Evolutionary conservation across 2,797 vertebrate genomes (phyloP).

Genomic region (Discoglossus pictus): DNA sequence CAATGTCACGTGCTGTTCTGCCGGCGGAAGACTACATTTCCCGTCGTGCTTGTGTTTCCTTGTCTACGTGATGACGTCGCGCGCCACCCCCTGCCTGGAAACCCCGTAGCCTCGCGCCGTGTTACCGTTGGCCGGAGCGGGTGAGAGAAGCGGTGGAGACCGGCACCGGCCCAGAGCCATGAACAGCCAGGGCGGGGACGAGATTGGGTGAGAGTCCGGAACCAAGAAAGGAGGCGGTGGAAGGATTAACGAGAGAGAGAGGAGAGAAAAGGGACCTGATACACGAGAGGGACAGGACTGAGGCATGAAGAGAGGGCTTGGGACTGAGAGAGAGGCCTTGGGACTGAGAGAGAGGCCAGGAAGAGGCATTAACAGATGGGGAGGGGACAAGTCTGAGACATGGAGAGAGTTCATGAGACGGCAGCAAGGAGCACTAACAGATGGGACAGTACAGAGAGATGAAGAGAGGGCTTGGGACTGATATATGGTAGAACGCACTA

Average conservation of each 20-base stretch:
- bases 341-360: no score
- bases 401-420: no score
- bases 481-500: no score
- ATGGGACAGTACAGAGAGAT: no score
- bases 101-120: slow-evolving; percentile 71
- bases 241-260: not conserved
- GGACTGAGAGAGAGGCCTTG: no score
- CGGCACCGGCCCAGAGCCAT: slow-evolving; percentile 73
- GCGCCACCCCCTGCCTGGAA: slow-evolving; percentile 67
- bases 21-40: not conserved
- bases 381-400: no score
- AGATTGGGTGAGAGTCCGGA: slow-evolving; percentile 87
- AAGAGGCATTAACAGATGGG: no score
- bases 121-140: slow-evolving; percentile 71
- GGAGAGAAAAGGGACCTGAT: not conserved
- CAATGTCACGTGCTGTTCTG: no score
- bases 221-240: not conserved
- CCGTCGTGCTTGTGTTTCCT: not conserved
- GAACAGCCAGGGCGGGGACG: slow-evolving; percentile 94
- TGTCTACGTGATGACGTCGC: slow-evolving; percentile 38
- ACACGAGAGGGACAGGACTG: not conserved
- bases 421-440: no score
- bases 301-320: not conserved
- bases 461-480: no score
- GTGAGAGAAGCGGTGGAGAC: slow-evolving; percentile 68